Percentiles rank a stretch among this genome's conserved stretches.
Conservation (phyloP, 1,140 invertebrate species). For the Plectrocnemia conspersa region DNA sequence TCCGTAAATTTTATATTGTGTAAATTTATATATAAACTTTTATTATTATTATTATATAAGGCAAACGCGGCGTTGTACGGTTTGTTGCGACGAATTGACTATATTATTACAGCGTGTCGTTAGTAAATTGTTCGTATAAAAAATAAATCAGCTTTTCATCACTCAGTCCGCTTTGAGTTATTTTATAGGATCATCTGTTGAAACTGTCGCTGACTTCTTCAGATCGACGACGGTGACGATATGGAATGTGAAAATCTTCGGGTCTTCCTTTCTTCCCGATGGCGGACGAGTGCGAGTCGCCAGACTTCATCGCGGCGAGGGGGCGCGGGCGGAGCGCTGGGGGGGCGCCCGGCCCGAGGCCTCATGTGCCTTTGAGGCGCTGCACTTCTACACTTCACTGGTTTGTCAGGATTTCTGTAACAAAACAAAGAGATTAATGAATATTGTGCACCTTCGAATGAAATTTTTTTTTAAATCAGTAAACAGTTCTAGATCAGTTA, state of each 20-base stretch:
- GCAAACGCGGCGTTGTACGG: conserved; percentile 15
- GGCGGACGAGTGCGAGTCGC: not conserved
- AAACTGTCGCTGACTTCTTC: not conserved
- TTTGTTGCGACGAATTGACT: not conserved
- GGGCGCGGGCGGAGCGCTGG: conserved; percentile 4
- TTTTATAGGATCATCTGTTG: not conserved
- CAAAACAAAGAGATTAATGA: no score
- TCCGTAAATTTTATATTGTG: not conserved
- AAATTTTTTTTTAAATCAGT: no score
- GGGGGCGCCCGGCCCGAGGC: conserved; percentile 17
- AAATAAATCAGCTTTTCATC: conserved; percentile 7
- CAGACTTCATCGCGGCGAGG: not conserved
- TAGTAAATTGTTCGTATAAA: conserved; percentile 19
- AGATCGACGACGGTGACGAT: not conserved
- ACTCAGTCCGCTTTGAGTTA: not conserved
- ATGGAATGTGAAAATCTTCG: not conserved
- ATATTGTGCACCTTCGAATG: no score
- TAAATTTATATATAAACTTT: no score
- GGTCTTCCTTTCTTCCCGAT: not conserved
- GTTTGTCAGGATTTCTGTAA: no score
- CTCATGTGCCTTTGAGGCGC: conserved; percentile 13
- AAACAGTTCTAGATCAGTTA: no score
- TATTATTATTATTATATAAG: conserved; percentile 1
- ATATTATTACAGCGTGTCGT: not conserved
- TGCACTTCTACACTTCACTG: no score